A percentile compares a stretch with the other conserved stretches of the same genome.
These are phyloP conservation scores for Enteromius thamalakanensis DNA, from an alignment of 2,797 vertebrate genomes.

Conservation along the genomic window DNA sequence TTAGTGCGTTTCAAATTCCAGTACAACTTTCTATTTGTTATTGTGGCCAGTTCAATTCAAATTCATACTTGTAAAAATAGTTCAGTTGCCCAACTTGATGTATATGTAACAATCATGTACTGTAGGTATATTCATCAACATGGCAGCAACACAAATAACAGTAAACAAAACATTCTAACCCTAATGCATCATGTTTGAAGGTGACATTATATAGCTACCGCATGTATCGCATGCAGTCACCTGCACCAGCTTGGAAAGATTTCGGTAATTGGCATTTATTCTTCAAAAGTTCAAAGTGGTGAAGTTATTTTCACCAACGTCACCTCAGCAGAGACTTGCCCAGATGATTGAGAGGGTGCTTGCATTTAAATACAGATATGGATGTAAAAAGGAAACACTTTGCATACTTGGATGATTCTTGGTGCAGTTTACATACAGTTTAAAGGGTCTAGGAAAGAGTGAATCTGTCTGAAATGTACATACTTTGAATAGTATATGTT, in stretches of 20 bases:
- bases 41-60: background rate
- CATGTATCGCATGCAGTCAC: background rate
- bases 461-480: background rate
- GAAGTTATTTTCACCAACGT: conserved; percentile 17
- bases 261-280: background rate
- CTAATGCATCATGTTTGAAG: background rate
- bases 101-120: background rate
- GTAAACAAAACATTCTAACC: too few relatives aligned
- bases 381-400: background rate
- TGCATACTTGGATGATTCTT: background rate
- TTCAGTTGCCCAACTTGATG: background rate
- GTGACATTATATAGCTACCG: background rate
- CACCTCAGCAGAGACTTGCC: background rate
- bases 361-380: background rate
- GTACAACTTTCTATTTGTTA: background rate
- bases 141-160: background rate
- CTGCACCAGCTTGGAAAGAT: background rate
- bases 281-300: conserved; percentile 37
- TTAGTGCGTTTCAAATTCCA: background rate
- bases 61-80: background rate
- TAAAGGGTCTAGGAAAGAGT: background rate
- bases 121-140: background rate
- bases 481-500: background rate
- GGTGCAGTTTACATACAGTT: background rate
- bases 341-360: background rate